A percentile compares a stretch with the other conserved stretches of the same genome.
These are phyloP conservation scores for Psephotus haematonotus DNA, from an alignment of 2,113 vertebrate genomes.

Conservation along the genomic window DNA sequence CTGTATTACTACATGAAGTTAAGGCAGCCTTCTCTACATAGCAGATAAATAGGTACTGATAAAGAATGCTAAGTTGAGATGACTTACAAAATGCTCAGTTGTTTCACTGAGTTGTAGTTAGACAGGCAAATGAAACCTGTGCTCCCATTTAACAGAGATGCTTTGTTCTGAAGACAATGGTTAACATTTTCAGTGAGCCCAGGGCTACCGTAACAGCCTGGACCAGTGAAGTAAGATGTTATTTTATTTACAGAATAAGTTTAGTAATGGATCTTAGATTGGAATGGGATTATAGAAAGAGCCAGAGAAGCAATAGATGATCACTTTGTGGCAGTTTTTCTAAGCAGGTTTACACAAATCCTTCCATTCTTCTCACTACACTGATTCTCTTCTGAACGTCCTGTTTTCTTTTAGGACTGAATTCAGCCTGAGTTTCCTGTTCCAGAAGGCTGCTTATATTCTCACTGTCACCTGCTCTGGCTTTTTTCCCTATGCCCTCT, in stretches of 20 bases:
- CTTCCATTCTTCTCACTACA: neutral
- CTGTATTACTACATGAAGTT: neutral
- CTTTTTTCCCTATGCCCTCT: neutral
- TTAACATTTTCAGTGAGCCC: neutral
- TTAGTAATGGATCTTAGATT: neutral
- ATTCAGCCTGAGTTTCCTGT: neutral
- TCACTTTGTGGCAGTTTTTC: neutral
- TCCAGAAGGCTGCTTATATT: neutral
- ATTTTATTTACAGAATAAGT: neutral
- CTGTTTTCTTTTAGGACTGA: neutral
- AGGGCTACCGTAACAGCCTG: neutral
- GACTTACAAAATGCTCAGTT: neutral
- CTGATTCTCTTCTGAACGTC: neutral
- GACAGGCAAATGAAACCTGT: neutral
- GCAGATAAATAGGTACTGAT: neutral
- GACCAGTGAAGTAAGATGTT: neutral
- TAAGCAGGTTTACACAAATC: neutral
- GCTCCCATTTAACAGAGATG: fast-evolving
- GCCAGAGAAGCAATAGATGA: neutral
- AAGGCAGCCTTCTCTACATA: neutral
- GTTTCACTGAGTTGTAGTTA: neutral
- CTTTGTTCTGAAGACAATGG: neutral
- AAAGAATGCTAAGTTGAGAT: neutral
- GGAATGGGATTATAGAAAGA: neutral
- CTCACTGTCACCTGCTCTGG: neutral